Base-by-base conservation (phyloP, 2,113 vertebrate species). In the Tylochromis polylepis region DNA sequence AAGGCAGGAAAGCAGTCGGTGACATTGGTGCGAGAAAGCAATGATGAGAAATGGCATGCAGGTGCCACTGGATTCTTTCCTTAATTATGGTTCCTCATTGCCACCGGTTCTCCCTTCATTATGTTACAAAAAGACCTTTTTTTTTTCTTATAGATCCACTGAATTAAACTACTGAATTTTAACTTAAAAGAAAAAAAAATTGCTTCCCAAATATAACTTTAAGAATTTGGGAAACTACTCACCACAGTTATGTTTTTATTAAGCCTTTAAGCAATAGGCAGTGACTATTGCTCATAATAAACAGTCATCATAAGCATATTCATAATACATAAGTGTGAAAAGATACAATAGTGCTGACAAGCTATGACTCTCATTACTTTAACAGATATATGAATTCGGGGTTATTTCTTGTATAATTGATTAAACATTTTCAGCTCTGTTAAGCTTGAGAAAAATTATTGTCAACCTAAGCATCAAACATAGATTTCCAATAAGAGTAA, bases 21-120 rank as follows among this genome's bases (percentile, higher is more conserved):
- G 88, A 92, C 92, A 92, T 86, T 83, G 91, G 90, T 87, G 91
- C 27, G 46, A 90, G 88, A 89, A 90, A 89, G 82, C 91, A 90
- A 80, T 96, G 96, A 96, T 95, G 88, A 94, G 93, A 96, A 95
- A 95, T 95, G 89, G 91, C 93, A 92, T 94, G 86, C 93, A 96
- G 96, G 94, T 95, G 78, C 46, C 83, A 43, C 60, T 20, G 59
- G 88, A 91, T 90, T 72, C 59, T 56, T 90, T 81, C 92, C 92
- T 91, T 87, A 81, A 92, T 93, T 90, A 92, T 43, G 89, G 89
- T 80, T 87, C 84, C 86, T 79, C 65, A 79, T 67, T 36, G 31
- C 57, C 60, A 29, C 77, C 5, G 10, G 72, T 67, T 81, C 60
- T 34, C 79, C 82, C 87, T 57, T 12, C 87, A 94, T 95, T 93